phyloP scores from a whole-genome alignment of 2,888 invertebrate species.

The Eilema griseolum region DNA sequence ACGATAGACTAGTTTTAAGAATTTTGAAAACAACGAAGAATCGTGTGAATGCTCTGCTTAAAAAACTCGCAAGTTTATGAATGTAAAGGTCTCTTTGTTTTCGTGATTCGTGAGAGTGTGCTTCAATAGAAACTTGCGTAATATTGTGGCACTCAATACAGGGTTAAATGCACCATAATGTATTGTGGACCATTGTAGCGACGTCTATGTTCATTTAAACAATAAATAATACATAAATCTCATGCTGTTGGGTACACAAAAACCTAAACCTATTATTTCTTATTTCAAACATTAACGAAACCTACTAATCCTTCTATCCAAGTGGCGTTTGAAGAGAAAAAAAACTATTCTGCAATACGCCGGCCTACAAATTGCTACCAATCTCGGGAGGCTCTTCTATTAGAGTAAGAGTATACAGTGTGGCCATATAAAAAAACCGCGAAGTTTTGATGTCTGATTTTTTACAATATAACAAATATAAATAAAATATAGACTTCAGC shows the following conservation, averaged over 20 bases:
- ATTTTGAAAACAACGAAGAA: slow-evolving; percentile 52
- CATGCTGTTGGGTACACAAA: slow-evolving; percentile 10
- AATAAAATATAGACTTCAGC: neutral
- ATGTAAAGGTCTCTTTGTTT: neutral
- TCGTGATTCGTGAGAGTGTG: neutral
- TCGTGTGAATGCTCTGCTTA: slow-evolving; percentile 45
- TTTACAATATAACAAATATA: neutral
- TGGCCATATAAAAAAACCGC: too few relatives aligned
- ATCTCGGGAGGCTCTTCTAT: too few relatives aligned
- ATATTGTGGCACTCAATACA: neutral
- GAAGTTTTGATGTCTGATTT: neutral
- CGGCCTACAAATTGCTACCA: neutral
- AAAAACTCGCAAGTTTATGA: slow-evolving; percentile 17
- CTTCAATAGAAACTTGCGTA: neutral
- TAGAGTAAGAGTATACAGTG: neutral
- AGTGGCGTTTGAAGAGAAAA: too few relatives aligned
- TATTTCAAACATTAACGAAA: too few relatives aligned
- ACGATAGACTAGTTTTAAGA: slow-evolving; percentile 44
- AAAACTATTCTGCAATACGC: too few relatives aligned
- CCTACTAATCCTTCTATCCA: too few relatives aligned
- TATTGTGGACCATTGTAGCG: slow-evolving; percentile 5
- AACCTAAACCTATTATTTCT: neutral
- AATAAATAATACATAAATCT: slow-evolving; percentile 4
- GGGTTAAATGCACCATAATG: neutral
- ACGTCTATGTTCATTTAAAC: neutral